Conservation (phyloP, 2,888 invertebrate species). For the Dicycla oo region DNA sequence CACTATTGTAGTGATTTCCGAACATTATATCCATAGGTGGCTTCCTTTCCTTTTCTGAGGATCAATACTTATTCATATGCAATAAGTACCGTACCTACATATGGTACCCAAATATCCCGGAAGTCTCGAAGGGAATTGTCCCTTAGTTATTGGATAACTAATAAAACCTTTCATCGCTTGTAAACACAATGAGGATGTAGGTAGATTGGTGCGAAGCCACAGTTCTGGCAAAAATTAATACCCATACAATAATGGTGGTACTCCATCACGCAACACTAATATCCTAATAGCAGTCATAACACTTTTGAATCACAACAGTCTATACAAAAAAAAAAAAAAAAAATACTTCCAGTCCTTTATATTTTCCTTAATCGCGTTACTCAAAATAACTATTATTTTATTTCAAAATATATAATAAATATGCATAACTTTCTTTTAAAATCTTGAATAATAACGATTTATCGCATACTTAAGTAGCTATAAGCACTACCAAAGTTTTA, state of each 20-base stretch:
- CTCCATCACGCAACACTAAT: background rate
- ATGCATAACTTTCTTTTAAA: background rate
- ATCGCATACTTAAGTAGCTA: background rate
- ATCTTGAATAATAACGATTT: constrained; percentile 1
- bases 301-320: background rate
- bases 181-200: background rate
- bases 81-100: constrained; percentile 19
- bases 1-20: constrained; percentile 54
- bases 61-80: constrained; percentile 36
- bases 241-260: background rate
- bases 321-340: background rate
- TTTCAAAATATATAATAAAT: background rate
- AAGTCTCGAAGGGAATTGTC: background rate
- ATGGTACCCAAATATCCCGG: constrained; percentile 21
- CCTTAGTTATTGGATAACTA: background rate
- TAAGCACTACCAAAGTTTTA: constrained; percentile 12
- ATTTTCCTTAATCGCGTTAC: background rate
- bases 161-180: background rate
- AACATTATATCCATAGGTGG: constrained; percentile 47
- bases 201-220: background rate
- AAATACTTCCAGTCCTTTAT: background rate
- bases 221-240: background rate
- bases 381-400: background rate
- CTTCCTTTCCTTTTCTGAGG: constrained; percentile 33
- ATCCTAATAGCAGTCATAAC: background rate